Evolutionary conservation across 1,140 invertebrate species (phyloP), one percentile per base, ranked within the genome.

Genomic region (Ceratitis capitata): DNA sequence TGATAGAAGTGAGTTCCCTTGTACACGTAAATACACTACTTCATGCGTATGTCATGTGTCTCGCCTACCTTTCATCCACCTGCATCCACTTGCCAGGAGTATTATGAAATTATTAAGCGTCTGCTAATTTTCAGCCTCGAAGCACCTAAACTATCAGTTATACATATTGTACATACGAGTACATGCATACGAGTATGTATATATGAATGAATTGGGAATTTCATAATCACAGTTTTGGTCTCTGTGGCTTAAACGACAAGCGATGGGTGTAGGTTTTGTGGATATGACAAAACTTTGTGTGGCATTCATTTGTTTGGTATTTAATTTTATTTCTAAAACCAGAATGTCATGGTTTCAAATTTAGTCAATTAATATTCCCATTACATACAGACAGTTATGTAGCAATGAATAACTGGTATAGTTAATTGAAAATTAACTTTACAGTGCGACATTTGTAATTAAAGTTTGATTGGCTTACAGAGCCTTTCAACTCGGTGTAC

Each of bases 281-380:
- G 51, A 56, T 0, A 5, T 56, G 51, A 56, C 61, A 69, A n/a
- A n/a, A 69, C 61, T 69, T 69, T 69, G 61, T 39, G n/a, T n/a
- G n/a, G n/a, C 39, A 69, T 29, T 19, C 61, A 69, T 35, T 69
- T 69, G 29, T 35, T 61, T 35, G 61, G 61, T 3, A 69, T 69
- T 35, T 69, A 69, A 69, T 69, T 69, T 69, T 16, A 69, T 39
- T 69, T 69, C 29, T 39, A 69, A 69, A 69, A 69, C 61, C 61
- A 1, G 26, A 69, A 69, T 69, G 61, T 69, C 61, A 69, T 69
- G 61, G 61, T 69, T 69, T 19, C 61, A 69, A n/a, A 19, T 69
- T 69, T 39, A 69, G 61, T 69, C 61, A 69, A 69, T 69, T 69
- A 69, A 35, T 69, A 69, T 69, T 39, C 61, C 32, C 35, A 19